Conservation (phyloP, 2,113 vertebrate genomes). For the Osmerus mordax region DNA sequence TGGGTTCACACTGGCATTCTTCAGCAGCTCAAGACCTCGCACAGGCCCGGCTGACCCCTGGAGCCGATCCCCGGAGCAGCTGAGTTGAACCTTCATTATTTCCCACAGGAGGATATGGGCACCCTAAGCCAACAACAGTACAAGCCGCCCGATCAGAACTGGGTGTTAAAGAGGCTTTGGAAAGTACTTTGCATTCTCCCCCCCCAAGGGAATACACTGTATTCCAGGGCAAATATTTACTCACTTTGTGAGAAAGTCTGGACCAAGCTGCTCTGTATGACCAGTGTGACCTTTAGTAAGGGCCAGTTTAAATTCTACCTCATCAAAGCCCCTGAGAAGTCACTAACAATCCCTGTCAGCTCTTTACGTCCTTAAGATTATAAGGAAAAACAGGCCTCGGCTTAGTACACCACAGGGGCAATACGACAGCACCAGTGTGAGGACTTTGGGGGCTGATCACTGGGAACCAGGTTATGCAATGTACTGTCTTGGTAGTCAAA, state of each 20-base stretch:
- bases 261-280: constrained; percentile 37
- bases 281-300: constrained; percentile 28
- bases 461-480: no score
- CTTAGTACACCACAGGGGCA: no score
- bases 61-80: constrained; percentile 28
- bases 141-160: constrained; percentile 60
- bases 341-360: constrained; percentile 10
- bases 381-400: not conserved
- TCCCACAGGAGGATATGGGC: constrained; percentile 48
- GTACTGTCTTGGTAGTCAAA: no score
- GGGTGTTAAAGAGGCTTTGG: constrained; percentile 61
- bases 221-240: constrained; percentile 59
- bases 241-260: constrained; percentile 45
- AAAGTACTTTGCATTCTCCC: constrained; percentile 55
- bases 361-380: constrained; percentile 17
- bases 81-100: constrained; percentile 63
- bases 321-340: constrained; percentile 43
- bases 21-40: constrained; percentile 61
- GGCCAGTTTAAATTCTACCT: constrained; percentile 63
- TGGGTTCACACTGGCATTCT: constrained; percentile 64
- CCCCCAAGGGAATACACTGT: constrained; percentile 29
- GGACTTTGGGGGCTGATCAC: no score
- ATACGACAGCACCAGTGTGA: no score
- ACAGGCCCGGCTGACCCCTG: constrained; percentile 33
- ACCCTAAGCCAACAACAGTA: constrained; percentile 62